These are phyloP conservation scores for Rattus rattus DNA, from an alignment of 2,113 vertebrate species.

Conservation along the genomic window DNA sequence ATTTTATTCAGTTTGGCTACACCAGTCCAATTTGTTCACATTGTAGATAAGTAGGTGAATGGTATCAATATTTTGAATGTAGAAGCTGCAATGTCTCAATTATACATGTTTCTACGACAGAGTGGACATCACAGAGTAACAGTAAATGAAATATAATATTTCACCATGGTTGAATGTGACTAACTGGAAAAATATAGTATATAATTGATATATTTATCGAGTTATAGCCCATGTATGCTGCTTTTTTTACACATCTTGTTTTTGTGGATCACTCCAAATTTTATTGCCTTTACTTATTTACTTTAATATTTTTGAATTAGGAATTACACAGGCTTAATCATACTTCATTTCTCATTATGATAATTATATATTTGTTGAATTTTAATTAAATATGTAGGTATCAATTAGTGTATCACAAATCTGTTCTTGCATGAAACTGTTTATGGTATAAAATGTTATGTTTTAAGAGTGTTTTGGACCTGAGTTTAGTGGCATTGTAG, in stretches of 20 bases:
- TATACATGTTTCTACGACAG: background rate
- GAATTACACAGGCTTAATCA: conserved; percentile 5
- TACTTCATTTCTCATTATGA: background rate
- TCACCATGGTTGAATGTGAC: background rate
- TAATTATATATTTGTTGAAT: background rate
- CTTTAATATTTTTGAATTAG: background rate
- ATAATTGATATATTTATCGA: background rate
- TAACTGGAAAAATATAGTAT: background rate
- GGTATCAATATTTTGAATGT: background rate
- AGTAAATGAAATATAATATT: background rate
- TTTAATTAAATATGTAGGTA: background rate
- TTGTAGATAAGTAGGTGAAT: background rate
- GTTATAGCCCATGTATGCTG: background rate
- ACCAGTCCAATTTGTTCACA: background rate
- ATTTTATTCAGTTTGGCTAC: background rate
- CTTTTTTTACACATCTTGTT: background rate
- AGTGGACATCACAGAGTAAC: background rate
- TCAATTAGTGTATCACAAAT: background rate
- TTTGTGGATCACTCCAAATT: background rate
- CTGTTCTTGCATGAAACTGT: background rate
- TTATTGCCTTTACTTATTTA: background rate
- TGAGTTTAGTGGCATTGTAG: background rate
- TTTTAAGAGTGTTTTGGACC: background rate
- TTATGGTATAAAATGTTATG: conserved; percentile 2
- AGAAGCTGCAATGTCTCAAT: background rate